These are phyloP conservation scores for Coracopsis vasa DNA, from an alignment of 2,113 vertebrate genomes.

Conservation along the genomic window DNA sequence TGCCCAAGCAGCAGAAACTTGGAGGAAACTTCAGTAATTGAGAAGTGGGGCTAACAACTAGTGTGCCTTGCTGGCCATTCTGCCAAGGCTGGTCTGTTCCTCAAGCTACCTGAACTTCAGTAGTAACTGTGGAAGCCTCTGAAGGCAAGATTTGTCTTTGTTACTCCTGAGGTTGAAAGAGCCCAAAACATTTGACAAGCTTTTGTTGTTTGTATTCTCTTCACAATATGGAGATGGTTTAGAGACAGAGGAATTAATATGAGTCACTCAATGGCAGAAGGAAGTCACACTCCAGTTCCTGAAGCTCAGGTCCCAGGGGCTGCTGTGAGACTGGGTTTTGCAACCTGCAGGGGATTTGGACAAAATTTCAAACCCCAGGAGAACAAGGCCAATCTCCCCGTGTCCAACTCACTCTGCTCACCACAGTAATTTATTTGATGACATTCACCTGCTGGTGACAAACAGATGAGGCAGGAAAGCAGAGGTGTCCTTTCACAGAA, in stretches of 20 bases:
- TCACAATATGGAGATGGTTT: not conserved
- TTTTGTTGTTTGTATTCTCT: not conserved
- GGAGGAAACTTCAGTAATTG: not conserved
- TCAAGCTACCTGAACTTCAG: not conserved
- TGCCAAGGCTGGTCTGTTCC: not conserved
- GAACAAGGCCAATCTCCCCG: not conserved
- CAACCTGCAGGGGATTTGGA: not conserved
- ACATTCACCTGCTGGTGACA: not conserved
- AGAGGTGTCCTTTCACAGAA: not conserved
- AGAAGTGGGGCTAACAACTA: not conserved
- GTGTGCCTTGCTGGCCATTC: not conserved
- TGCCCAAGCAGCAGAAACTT: not conserved
- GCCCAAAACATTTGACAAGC: not conserved
- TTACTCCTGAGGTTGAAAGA: not conserved
- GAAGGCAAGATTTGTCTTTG: not conserved
- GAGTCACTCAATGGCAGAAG: not conserved
- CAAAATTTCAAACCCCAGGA: not conserved
- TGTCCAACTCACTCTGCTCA: not conserved
- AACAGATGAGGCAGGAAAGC: not conserved
- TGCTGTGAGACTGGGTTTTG: not conserved
- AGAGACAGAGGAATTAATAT: not conserved
- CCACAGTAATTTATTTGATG: not conserved
- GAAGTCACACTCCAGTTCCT: not conserved
- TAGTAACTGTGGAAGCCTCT: not conserved
- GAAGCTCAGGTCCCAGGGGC: not conserved